Evolutionary conservation across 1,140 invertebrate genomes (phyloP), one percentile per base, ranked within the genome.

Genomic region (Kradibia gibbosae): DNA sequence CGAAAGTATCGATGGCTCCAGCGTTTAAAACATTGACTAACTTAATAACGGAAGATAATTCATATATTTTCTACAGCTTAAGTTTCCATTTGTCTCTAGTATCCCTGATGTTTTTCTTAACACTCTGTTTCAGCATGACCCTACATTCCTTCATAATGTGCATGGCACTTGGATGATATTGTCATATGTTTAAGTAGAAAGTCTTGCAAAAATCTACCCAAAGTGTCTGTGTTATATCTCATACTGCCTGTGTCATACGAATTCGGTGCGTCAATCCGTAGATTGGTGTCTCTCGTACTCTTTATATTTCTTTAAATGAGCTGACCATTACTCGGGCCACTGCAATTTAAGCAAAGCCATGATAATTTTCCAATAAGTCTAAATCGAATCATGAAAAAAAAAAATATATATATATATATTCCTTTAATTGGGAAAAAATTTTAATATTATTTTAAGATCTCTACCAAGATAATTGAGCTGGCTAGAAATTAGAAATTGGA

Each of bases 61-160:
- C n/a, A n/a, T n/a, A n/a, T 53, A 53, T 17, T 22, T 65, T 36
- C 31, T 34, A 22, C 25, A 62, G 28, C 62, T 67, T 17, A 39
- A 1, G 20, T 67, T 39, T 0, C 34, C 34, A 67, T 39, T 39
- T 20, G n/a, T n/a, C 3, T 39, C 8, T 67, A 28, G 25, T 62
- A 1, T 4, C 13, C 34, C 70, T n/a, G 25, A 72, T 31, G 36
- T 71, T 55, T 65, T n/a, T 28, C 28, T 80, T 3, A 77, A 50
- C 67, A 70, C 76, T 87, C 86, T 89, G 88, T 90, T 90, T 89
- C 89, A 90, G 89, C 89, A 90, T 89, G 89, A 45, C 76, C 81
- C n/a, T n/a, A n/a, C n/a, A n/a, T n/a, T n/a, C n/a, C n/a, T n/a
- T 85, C 86, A 83, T 89, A 87, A 83, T 85, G 84, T 90, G 88